phyloP scores from a whole-genome alignment of 2,797 vertebrate species.

The Otolemur crassicaudatus region DNA sequence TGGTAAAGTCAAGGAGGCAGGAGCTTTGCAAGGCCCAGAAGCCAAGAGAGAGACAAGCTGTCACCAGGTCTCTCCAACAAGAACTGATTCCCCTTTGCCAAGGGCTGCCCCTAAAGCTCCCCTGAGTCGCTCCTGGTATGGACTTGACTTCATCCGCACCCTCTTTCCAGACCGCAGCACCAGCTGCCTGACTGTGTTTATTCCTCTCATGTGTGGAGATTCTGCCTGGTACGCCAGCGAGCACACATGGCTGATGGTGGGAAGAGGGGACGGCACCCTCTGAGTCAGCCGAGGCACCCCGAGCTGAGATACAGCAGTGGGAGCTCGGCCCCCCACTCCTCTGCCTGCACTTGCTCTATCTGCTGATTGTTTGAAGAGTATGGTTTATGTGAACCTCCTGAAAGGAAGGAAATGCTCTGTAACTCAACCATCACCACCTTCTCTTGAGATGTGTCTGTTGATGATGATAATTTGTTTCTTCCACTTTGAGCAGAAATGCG shows the following conservation, averaged over 20 bases:
- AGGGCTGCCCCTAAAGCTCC: no score
- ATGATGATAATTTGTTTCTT: not conserved
- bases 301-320: not conserved
- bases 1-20: not conserved
- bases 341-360: not conserved
- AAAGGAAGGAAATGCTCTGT: not conserved
- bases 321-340: not conserved
- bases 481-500: not conserved
- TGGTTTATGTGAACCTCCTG: not conserved
- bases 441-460: not conserved
- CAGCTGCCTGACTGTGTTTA: not conserved
- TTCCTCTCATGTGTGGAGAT: not conserved
- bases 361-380: not conserved
- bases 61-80: not conserved
- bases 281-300: rapidly evolving
- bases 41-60: not conserved
- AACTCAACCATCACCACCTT: not conserved
- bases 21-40: not conserved
- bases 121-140: not conserved
- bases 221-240: rapidly evolving
- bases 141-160: not conserved
- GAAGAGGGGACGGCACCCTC: not conserved
- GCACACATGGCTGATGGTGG: not conserved
- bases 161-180: not conserved
- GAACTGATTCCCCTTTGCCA: not conserved